Evolutionary conservation across 2,888 invertebrate species (phyloP), one percentile per base, ranked within the genome.

Genomic region (Drosophila atripex): DNA sequence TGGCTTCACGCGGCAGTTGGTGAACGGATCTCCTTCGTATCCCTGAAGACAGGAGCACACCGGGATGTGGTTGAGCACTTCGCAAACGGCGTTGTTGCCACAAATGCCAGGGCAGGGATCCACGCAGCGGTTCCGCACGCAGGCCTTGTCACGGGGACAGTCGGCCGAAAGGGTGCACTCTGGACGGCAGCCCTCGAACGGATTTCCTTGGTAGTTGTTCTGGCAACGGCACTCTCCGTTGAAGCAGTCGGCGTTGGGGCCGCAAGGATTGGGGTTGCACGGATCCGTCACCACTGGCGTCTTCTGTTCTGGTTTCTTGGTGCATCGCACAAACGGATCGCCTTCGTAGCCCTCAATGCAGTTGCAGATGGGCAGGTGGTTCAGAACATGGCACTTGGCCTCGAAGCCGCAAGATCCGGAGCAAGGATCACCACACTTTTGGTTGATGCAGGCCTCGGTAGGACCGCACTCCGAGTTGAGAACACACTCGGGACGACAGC

Each of bases 181-280:
- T 21, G 96, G 95, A 86, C 93, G 93, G 88, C 95, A 97, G 76
- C 95, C 96, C 64, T 93, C 92, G 72, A 94, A 94, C 14, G 97
- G 96, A 92, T 97, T 95, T 8, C 97, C 97, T 61, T 94, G 92
- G 89, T 95, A 96, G 73, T 95, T 96, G 12, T 95, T 94, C 64
- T 95, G 91, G 89, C 97, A 97, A n/a, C 94, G 93, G 87, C 97
- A 97, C 16, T 97, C 96, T 25, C 95, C 95, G 89, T 95, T 95
- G 77, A 95, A 93, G 88, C 97, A 98, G 66, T 96, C 89, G 5
- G 97, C 94, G 90, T 97, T 97, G 6, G 95, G 94, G 32, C 97
- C 97, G 88, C 97, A 97, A 0, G 97, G 97, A 21, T 95, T 96
- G 38, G 96, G 96, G 89, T 95, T 95, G 90, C 97, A 97, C 6